Percentiles rank a stretch among this genome's conserved stretches.
Conservation (phyloP, 2,888 invertebrate genomes). For the Caenorhabditis uteleia region DNA sequence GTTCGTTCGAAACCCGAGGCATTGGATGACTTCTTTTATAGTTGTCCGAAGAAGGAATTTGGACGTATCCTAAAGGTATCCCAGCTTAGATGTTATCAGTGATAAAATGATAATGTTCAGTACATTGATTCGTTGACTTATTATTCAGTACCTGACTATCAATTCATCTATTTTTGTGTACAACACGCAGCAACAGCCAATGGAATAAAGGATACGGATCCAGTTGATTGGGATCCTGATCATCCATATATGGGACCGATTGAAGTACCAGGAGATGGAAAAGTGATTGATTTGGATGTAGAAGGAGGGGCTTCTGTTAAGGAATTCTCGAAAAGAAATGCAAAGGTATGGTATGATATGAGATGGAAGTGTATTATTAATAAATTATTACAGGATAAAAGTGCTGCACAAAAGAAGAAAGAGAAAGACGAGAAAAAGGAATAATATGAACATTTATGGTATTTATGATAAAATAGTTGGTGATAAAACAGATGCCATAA, state of each 20-base stretch:
- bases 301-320: constrained; percentile 21
- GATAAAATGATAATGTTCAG: no score
- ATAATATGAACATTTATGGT: not conserved
- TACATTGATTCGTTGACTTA: constrained; percentile 55
- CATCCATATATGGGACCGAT: constrained; percentile 43
- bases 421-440: not conserved
- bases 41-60: constrained; percentile 48
- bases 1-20: constrained; percentile 25
- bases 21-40: constrained; percentile 40
- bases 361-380: no score
- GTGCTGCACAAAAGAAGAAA: not conserved
- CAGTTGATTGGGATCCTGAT: constrained; percentile 56
- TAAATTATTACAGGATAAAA: no score
- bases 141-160: constrained; percentile 58
- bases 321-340: constrained; percentile 23
- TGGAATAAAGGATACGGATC: constrained; percentile 43
- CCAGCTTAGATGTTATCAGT: not conserved
- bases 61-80: constrained; percentile 37
- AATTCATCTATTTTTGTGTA: constrained; percentile 51
- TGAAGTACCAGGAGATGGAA: constrained; percentile 45
- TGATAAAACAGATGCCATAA: constrained; percentile 59
- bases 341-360: no score
- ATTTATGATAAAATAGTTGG: constrained; percentile 51
- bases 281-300: constrained; percentile 35
- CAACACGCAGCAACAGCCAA: constrained; percentile 49